Evolutionary conservation across 2,113 vertebrate genomes (phyloP).

Genomic region (Xenus cinereus): DNA sequence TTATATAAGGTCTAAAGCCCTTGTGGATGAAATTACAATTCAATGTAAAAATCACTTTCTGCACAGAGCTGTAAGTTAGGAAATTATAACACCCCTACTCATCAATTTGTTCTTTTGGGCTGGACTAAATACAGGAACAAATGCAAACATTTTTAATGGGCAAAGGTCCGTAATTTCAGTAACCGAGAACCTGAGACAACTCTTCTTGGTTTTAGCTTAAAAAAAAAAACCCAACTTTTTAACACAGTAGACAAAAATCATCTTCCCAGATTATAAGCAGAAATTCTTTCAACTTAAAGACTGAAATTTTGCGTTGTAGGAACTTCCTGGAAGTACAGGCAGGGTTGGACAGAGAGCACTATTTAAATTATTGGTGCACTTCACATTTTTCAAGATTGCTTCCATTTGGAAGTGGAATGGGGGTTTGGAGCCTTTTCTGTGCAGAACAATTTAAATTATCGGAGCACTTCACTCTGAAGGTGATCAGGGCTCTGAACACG

Average conservation of each 20-base stretch:
- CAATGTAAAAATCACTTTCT: slow-evolving; percentile 66
- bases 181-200: background rate
- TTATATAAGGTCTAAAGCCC: slow-evolving; percentile 75
- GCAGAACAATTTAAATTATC: slow-evolving; percentile 67
- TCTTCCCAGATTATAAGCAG: background rate
- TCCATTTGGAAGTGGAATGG: slow-evolving; percentile 51
- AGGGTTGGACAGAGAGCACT: background rate
- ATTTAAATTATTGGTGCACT: slow-evolving; percentile 31
- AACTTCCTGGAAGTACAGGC: background rate
- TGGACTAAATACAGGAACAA: background rate
- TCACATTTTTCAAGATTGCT: slow-evolving; percentile 52
- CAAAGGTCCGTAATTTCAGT: background rate
- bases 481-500: slow-evolving; percentile 52
- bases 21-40: slow-evolving; percentile 74
- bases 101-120: slow-evolving; percentile 60
- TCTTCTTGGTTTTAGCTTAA: background rate
- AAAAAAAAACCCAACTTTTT: background rate
- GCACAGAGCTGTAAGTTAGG: slow-evolving; percentile 64
- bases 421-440: slow-evolving; percentile 1
- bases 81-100: slow-evolving; percentile 60
- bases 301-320: background rate
- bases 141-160: background rate
- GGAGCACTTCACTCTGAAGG: slow-evolving; percentile 61
- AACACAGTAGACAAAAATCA: background rate
- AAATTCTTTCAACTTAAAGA: background rate